Base-by-base conservation (phyloP, 2,113 vertebrate species). In the Myrmecobius fasciatus region DNA sequence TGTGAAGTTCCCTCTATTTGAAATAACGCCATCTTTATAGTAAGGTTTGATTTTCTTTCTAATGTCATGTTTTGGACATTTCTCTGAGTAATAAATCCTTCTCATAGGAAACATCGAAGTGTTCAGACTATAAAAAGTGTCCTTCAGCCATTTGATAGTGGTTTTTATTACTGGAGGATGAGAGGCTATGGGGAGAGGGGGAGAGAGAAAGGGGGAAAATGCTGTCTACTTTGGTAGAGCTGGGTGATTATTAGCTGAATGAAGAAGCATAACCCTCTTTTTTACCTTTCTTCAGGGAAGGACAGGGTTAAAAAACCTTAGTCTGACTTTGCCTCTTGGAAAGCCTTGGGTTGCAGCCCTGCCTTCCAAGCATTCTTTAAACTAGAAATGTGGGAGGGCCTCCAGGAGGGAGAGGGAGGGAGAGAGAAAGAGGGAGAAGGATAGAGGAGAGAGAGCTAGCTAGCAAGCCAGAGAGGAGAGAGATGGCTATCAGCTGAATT, bases 291-390 rank as follows among this genome's bases (percentile, higher is more conserved):
- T 56, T 94, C 96, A 52, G 98, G 56, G 90, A 93, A 92, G 48
- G 93, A 97, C 17, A 95, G 98, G 96, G 98, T 98, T 98, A 98
- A 98, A 67, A 92, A 97, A 93, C 95, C 92, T 96, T 36, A 97
- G 97, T 53, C 96, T 93, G 98, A 97, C 97, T 98, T 98, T 92
- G 97, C 97, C 98, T 98, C 98, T 98, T 97, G 98, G 98, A 98
- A 98, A 99, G 98, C 98, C 97, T 97, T 97, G 97, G 97, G 98
- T 98, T 98, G 98, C 98, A 96, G 98, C 98, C 98, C 98, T 98
- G 98, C 99, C 99, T 99, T 99, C 98, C 98, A 98, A 97, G 99
- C 99, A 99, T 99, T 99, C 99, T 99, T 99, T 98, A 99, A 98
- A 98, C 97, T 96, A 93, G 98, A 98, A 98, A 98, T 98, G 99